A percentile compares a stretch with the other conserved stretches of the same genome.
phyloP scores from a whole-genome alignment of 2,113 vertebrate species.

The Semnopithecus entellus region DNA sequence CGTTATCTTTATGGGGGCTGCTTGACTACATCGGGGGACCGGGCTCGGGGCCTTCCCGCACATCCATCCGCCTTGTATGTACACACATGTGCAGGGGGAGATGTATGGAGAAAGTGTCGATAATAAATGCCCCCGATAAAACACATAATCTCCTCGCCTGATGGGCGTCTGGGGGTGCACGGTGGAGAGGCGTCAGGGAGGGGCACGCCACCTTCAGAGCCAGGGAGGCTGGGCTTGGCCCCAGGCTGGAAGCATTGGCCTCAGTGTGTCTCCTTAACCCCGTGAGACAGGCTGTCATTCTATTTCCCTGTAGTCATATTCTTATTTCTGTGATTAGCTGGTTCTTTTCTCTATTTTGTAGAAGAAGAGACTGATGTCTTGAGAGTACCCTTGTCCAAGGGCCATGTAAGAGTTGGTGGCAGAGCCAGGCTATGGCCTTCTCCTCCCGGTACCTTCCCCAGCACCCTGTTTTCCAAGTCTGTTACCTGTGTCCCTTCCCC shows the following conservation, averaged over 20 bases:
- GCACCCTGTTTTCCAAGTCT: not conserved
- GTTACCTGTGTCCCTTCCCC: not conserved
- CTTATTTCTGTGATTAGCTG: accelerated
- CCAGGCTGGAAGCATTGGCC: accelerated
- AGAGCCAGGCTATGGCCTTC: not conserved
- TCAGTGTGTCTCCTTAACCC: not conserved
- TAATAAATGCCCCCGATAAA: constrained; percentile 79
- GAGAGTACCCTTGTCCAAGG: not conserved
- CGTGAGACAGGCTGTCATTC: accelerated
- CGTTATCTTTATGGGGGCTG: constrained; percentile 82
- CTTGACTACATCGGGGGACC: constrained; percentile 64
- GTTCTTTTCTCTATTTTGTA: not conserved
- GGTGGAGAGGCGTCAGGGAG: not conserved
- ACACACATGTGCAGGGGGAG: constrained; percentile 65
- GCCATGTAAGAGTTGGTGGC: accelerated
- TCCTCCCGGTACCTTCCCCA: accelerated
- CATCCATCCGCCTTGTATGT: constrained; percentile 68
- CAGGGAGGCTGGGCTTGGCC: accelerated
- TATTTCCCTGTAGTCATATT: accelerated
- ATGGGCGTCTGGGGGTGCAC: constrained; percentile 37
- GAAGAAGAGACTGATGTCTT: not conserved
- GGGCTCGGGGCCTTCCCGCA: constrained; percentile 43
- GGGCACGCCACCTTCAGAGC: accelerated
- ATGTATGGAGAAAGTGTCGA: constrained; percentile 68
- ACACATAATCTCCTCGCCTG: constrained; percentile 72